Conservation (phyloP, 2,888 invertebrate genomes). For the Hofmannophila pseudospretella region DNA sequence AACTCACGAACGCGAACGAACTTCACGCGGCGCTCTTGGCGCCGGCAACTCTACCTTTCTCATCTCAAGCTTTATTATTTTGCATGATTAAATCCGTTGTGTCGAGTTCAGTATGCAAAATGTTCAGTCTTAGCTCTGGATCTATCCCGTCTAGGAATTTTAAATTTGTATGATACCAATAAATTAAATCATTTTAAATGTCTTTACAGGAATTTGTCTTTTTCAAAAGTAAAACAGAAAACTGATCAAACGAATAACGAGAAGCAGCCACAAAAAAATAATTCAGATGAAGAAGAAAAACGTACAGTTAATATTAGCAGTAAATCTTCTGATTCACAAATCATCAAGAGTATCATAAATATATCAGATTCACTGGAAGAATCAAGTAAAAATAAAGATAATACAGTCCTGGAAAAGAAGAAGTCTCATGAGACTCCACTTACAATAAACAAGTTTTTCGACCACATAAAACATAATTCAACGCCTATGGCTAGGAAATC, state of each 20-base stretch:
- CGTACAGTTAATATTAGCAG: neutral
- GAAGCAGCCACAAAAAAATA: slow-evolving; percentile 27
- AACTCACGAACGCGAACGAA: too few species aligned
- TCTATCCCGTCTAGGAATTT: too few species aligned
- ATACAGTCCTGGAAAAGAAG: slow-evolving; percentile 35
- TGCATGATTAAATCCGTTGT: too few species aligned
- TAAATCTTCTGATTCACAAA: slow-evolving; percentile 13
- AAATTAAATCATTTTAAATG: neutral
- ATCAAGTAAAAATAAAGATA: slow-evolving; percentile 30
- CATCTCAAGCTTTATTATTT: too few species aligned
- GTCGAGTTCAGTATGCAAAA: too few species aligned
- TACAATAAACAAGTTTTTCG: slow-evolving; percentile 54
- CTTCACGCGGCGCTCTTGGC: too few species aligned
- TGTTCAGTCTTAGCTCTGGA: too few species aligned
- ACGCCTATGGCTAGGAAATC: slow-evolving; percentile 64
- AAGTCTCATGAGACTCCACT: slow-evolving; percentile 47
- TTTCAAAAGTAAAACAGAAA: slow-evolving; percentile 35
- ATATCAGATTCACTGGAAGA: slow-evolving; percentile 37
- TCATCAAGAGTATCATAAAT: slow-evolving; percentile 34
- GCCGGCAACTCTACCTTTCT: too few species aligned
- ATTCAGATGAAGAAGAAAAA: slow-evolving; percentile 18
- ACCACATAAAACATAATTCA: slow-evolving; percentile 56
- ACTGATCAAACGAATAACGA: slow-evolving; percentile 19
- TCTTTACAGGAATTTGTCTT: slow-evolving; percentile 39
- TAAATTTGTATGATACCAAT: too few species aligned